phyloP scores from a whole-genome alignment of 1,140 invertebrate species.

The Chrysoperla carnea region DNA sequence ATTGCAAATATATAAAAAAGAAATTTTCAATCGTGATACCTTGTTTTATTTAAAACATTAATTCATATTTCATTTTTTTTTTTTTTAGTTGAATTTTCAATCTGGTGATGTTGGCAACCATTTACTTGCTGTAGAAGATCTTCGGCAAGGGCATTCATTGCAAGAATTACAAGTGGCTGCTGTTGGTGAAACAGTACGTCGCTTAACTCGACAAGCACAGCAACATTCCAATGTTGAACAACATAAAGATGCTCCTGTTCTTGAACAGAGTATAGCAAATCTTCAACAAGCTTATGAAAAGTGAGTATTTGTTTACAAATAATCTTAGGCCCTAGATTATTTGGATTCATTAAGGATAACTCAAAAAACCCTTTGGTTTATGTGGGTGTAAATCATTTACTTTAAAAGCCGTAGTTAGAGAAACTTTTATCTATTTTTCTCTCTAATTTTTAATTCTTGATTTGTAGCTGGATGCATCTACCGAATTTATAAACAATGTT shows the following conservation, averaged over 20 bases:
- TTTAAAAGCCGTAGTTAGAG: too few species aligned
- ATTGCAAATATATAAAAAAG: too few species aligned
- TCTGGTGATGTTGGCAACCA: slow-evolving; percentile 84
- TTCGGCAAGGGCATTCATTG: slow-evolving; percentile 82
- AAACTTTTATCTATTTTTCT: too few species aligned
- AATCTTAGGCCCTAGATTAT: slow-evolving; percentile 1
- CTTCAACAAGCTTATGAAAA: slow-evolving; percentile 54
- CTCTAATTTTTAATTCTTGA: too few species aligned
- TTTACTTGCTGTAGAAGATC: slow-evolving; percentile 80
- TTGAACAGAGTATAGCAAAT: slow-evolving; percentile 49
- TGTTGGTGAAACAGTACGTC: slow-evolving; percentile 61
- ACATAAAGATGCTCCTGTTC: slow-evolving; percentile 38
- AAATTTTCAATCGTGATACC: too few species aligned
- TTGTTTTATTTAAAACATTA: too few species aligned
- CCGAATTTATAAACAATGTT: not conserved
- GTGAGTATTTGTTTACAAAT: slow-evolving; percentile 17
- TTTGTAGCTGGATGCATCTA: too few species aligned
- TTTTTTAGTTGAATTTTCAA: slow-evolving; percentile 49
- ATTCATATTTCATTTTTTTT: too few species aligned
- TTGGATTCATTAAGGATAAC: not conserved
- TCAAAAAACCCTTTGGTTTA: too few species aligned
- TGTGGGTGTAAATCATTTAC: too few species aligned
- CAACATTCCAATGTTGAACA: slow-evolving; percentile 24
- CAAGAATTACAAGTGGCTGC: slow-evolving; percentile 80
- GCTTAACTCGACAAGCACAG: slow-evolving; percentile 51